Base-by-base conservation (phyloP, 2,888 invertebrate species). In the Cephalotes varians region DNA sequence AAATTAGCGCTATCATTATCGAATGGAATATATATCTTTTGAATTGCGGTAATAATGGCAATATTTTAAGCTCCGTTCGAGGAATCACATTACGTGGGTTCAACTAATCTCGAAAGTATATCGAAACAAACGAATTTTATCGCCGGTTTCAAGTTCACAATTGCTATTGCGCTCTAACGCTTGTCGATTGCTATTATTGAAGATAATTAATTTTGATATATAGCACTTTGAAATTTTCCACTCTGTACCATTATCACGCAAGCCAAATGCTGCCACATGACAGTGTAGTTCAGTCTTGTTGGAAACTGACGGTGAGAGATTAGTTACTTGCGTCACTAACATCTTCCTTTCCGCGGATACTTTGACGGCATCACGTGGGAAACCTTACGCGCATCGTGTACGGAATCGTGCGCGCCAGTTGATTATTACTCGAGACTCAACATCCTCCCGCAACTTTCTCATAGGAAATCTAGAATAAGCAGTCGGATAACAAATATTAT, bases 1-100 rank as follows among this genome's bases (percentile, higher is more conserved):
- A 80, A 86, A 88, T 88, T 40, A 54, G 49, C 85, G 62, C 79
- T 85, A 81, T 86, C 85, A 83, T 79, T 82, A 79, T 85, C 85
- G 83, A 85, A 80, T 73, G 83, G 80, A 65, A 81, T 58, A 72
- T 60, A 71, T 47, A 56, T 81, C 65, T 67, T 77, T 79, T 81
- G 49, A 60, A 74, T 28, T 49, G 31, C 54, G 51, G 67, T 60
- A 25, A 76, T 60, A 81, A 60, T 47, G 34, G 54, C 56, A 47
- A 81, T 76, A 65, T 73, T 73, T 64, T 21, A 56, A 44, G n/a
- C 25, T 40, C 4, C 21, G 15, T 21, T 51, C 28, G 15, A 44
- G 62, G 12, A 74, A 62, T 34, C 12, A 31, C 5, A 6, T 73
- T 37, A 40, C 54, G n/a, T 15, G 21, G 5, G n/a, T 15, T 21